These are phyloP conservation scores for Sternarchorhynchus goeldii DNA, from an alignment of 2,797 vertebrate genomes.

Conservation along the genomic window DNA sequence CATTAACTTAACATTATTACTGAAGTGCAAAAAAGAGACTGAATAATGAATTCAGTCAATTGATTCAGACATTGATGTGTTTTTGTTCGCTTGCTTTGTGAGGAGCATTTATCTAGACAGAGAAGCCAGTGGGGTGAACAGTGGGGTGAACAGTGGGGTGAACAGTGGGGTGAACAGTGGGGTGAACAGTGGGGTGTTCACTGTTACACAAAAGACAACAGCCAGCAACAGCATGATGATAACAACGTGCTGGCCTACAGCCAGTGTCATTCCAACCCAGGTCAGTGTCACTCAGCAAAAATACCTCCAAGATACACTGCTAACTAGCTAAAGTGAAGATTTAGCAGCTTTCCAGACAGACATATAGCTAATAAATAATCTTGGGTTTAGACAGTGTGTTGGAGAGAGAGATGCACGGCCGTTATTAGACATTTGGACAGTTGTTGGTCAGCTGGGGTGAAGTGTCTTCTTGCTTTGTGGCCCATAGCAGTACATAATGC, in stretches of 20 bases:
- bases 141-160: slow-evolving; percentile 27
- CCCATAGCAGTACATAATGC: neutral
- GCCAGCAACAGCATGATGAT: neutral
- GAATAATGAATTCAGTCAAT: no score
- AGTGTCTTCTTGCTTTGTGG: neutral
- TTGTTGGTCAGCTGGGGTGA: neutral
- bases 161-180: slow-evolving; percentile 34
- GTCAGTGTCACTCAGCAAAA: slow-evolving; percentile 10
- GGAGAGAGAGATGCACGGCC: neutral
- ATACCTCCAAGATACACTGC: neutral
- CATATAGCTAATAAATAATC: neutral
- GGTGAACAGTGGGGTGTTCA: slow-evolving; percentile 28
- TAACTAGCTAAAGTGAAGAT: neutral
- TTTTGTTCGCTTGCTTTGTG: neutral
- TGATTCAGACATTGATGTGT: neutral
- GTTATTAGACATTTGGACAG: neutral
- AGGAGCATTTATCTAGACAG: neutral
- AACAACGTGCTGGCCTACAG: slow-evolving; percentile 21
- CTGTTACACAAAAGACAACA: slow-evolving; percentile 29
- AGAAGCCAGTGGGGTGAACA: slow-evolving; percentile 24
- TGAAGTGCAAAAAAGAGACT: no score
- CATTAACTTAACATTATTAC: no score
- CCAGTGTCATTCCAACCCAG: slow-evolving; percentile 1
- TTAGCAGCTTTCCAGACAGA: neutral
- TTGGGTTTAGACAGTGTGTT: neutral